phyloP scores from a whole-genome alignment of 2,888 invertebrate genomes.

The Schrankia costaestrigalis region DNA sequence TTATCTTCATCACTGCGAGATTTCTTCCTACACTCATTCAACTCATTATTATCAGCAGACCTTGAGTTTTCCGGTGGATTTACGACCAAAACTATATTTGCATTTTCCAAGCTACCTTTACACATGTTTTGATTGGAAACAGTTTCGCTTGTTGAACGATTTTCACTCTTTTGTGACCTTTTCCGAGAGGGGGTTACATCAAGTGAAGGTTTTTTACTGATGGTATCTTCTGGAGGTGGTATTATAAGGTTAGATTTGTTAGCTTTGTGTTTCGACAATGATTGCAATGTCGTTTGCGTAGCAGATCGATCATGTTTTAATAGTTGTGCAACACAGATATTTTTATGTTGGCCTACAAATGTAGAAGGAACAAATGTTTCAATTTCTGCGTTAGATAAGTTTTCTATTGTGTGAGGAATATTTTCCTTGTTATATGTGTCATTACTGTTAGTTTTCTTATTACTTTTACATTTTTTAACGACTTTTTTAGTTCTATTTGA shows the following conservation, averaged over 20 bases:
- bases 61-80: constrained; percentile 20
- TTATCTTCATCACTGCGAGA: too few relatives aligned
- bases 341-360: constrained; percentile 42
- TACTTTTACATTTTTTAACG: constrained; percentile 39
- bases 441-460: constrained; percentile 36
- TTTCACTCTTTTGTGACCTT: constrained; percentile 21
- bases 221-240: constrained; percentile 28
- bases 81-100: constrained; percentile 36
- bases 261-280: constrained; percentile 34
- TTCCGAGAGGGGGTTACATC: constrained; percentile 32
- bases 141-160: neutral
- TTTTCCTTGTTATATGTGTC: constrained; percentile 56
- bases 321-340: constrained; percentile 46
- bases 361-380: constrained; percentile 30
- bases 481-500: constrained; percentile 43
- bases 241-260: constrained; percentile 42
- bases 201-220: constrained; percentile 22
- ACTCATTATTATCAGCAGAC: too few relatives aligned
- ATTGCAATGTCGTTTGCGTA: constrained; percentile 28
- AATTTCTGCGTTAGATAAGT: constrained; percentile 28
- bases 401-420: constrained; percentile 47
- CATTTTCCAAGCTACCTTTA: constrained; percentile 18
- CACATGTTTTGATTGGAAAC: constrained; percentile 6
- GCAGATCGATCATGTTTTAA: constrained; percentile 28
- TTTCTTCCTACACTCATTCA: too few relatives aligned